Evolutionary conservation across 2,888 invertebrate genomes (phyloP), one percentile per base, ranked within the genome.

Genomic region (Pterobdella sp.): DNA sequence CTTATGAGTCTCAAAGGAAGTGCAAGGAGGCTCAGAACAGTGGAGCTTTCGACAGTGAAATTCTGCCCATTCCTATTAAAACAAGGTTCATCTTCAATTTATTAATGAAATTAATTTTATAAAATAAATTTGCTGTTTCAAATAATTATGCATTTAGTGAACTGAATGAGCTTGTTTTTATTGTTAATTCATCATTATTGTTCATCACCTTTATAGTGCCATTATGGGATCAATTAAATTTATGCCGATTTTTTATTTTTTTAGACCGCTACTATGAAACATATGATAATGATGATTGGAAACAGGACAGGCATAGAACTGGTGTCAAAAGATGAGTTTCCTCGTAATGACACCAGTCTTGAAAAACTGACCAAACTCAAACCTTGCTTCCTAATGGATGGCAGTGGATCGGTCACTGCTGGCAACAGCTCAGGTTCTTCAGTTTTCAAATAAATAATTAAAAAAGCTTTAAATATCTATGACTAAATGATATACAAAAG

Each of bases 31-130:
- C 91, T 0, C 87, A 88, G 78, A 83, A 85, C 69, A 85, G 85
- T 75, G 89, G 89, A 0, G 83, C 86, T 78, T 91, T 92, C 80
- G 82, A 86, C 1, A 86, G 88, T 64, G 92, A 92, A 86, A 90
- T 91, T 74, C 87, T 89, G 63, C 86, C 89, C 0, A 88, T 92
- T 0, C 73, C 85, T 63, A 82, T 90, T 34, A 81, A 87, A 84
- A 78, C 80, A 67, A 78, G 82, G 42, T 42, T 72, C 4, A 73
- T n/a, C n/a, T n/a, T n/a, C n/a, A n/a, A n/a, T n/a, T n/a, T n/a
- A n/a, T n/a, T n/a, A n/a, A n/a, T n/a, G n/a, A n/a, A n/a, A n/a
- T n/a, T n/a, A n/a, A n/a, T n/a, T n/a, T n/a, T n/a, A n/a, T n/a
- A n/a, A n/a, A n/a, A n/a, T n/a, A n/a, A n/a, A n/a, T n/a, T n/a